phyloP scores from a whole-genome alignment of 2,888 invertebrate genomes.

The Ctena decussata region DNA sequence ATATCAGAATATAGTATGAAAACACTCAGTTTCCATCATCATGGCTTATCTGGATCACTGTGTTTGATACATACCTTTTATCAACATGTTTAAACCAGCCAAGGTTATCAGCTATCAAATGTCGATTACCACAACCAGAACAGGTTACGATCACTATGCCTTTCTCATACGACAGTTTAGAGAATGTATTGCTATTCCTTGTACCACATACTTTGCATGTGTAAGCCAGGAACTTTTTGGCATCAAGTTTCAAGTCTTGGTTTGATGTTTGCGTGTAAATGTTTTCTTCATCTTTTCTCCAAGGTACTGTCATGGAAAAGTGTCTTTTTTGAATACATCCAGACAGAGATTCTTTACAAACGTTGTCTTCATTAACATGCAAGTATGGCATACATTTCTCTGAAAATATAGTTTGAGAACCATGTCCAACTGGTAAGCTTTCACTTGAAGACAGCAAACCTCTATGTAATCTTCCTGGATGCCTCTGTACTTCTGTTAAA shows the following conservation, averaged over 20 bases:
- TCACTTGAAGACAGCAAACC: too few species aligned
- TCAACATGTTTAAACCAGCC: constrained; percentile 95
- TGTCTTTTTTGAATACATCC: neutral
- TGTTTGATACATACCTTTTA: constrained; percentile 72
- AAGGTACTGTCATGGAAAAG: neutral
- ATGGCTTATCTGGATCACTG: too few species aligned
- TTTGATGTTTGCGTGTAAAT: neutral
- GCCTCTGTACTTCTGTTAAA: too few species aligned
- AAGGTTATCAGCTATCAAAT: constrained; percentile 98
- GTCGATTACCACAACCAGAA: constrained; percentile 94
- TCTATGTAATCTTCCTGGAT: too few species aligned
- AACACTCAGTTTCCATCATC: too few species aligned
- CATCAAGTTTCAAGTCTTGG: constrained; percentile 51
- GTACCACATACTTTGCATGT: constrained; percentile 96
- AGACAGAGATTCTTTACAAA: neutral
- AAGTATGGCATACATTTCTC: too few species aligned
- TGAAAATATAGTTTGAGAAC: too few species aligned
- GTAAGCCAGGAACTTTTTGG: constrained; percentile 89
- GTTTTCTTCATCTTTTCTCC: neutral
- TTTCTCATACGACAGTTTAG: constrained; percentile 94
- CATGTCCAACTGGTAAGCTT: too few species aligned
- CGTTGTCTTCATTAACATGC: too few species aligned
- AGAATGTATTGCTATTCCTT: constrained; percentile 93
- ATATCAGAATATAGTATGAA: too few species aligned
- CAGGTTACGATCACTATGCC: constrained; percentile 98